Evolutionary conservation across 2,113 vertebrate genomes (phyloP).

Genomic region (Rhinolophus ferrumequinum): DNA sequence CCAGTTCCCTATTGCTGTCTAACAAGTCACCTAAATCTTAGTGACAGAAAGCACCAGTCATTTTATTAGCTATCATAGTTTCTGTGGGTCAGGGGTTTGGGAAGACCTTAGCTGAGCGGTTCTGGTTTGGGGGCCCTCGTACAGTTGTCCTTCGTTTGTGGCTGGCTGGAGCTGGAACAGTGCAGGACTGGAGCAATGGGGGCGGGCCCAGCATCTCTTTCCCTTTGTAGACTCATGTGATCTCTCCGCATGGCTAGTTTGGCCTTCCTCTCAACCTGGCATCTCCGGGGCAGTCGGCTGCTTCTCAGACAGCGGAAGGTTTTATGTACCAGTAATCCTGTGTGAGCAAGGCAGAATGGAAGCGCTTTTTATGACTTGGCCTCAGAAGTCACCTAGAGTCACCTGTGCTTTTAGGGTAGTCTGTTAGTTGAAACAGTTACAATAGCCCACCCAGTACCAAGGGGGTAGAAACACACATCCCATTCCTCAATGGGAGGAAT

Average conservation of each 20-base stretch:
- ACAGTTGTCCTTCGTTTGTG: accelerated
- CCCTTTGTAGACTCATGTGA: neutral
- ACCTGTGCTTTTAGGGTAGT: neutral
- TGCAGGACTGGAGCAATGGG: neutral
- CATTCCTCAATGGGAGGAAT: neutral
- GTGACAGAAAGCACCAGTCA: neutral
- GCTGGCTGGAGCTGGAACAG: neutral
- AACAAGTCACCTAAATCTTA: neutral
- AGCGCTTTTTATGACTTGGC: neutral
- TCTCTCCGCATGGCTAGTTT: neutral
- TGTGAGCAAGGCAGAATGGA: neutral
- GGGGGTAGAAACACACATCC: neutral
- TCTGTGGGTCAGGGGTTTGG: neutral
- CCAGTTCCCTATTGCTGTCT: neutral
- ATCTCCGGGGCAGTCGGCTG: neutral
- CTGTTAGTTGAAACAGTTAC: neutral
- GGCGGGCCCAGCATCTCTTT: accelerated
- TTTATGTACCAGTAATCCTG: neutral
- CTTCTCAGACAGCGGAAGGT: neutral
- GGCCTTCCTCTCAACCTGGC: neutral
- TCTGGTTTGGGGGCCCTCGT: neutral
- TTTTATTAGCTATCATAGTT: neutral
- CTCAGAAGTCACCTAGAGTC: neutral
- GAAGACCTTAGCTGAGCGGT: neutral
- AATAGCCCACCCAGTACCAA: neutral